Conservation (phyloP, 2,113 vertebrate genomes). For the Chroicocephalus ridibundus region DNA sequence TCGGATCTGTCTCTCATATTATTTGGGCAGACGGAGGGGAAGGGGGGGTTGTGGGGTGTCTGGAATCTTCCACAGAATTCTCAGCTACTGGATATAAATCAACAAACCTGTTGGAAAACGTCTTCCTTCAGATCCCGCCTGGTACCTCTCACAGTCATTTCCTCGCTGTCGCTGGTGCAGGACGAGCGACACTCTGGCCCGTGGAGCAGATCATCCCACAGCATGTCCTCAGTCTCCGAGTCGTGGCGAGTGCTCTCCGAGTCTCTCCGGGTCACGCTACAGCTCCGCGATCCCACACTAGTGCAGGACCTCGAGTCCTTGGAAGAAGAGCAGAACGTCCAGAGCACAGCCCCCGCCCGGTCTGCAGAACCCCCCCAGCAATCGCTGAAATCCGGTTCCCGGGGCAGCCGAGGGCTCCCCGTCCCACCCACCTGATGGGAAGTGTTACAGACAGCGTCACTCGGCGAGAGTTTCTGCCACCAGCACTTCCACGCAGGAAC, state of each 20-base stretch:
- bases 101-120: constrained; percentile 85
- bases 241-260: constrained; percentile 82
- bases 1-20: fast-evolving
- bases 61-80: fast-evolving
- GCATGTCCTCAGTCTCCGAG: constrained; percentile 93
- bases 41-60: background rate
- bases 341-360: fast-evolving
- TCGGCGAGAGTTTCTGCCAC: too few relatives aligned
- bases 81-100: background rate
- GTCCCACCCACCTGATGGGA: fast-evolving
- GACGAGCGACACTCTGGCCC: constrained; percentile 88
- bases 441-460: too few relatives aligned
- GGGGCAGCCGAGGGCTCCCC: background rate
- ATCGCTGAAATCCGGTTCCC: too few relatives aligned
- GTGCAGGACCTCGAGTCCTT: constrained; percentile 62
- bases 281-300: constrained; percentile 42
- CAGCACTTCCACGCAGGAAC: background rate
- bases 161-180: constrained; percentile 88
- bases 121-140: constrained; percentile 81
- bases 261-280: constrained; percentile 72
- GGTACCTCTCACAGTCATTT: constrained; percentile 30
- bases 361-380: fast-evolving
- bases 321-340: background rate
- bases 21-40: background rate
- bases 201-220: constrained; percentile 95